Evolutionary conservation across 2,113 vertebrate species (phyloP), one percentile per base, ranked within the genome.

Genomic region (Corythornis cristatus): DNA sequence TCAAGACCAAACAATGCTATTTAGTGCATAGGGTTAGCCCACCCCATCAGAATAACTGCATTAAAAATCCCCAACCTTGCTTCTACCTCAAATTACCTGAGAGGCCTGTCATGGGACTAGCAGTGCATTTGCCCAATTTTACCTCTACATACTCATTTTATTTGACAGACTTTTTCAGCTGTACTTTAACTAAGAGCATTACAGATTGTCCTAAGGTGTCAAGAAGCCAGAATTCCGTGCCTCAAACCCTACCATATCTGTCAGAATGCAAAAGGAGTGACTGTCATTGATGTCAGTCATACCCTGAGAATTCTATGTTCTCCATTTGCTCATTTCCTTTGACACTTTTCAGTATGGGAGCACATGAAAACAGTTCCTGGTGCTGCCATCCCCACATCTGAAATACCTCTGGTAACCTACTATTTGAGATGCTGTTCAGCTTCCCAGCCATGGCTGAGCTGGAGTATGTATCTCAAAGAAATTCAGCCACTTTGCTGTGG

Each of bases 201-300:
- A 65, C 42, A 64, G 79, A 65, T 67, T 65, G 20, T 61, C 66
- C 60, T 84, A 60, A 61, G 1, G 5, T 64, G 71, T 75, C 65
- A 54, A 66, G 42, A 61, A 53, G 26, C 9, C 65, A 19, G 4
- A 86, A 94, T 78, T 94, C 72, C 88, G 72, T 53, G 78, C 73
- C 83, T 80, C 81, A 82, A 74, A 80, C 70, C 58, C 86, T 60
- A 83, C 86, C 60, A 15, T 71, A 86, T 42, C 78, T 91, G 66
- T 91, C 75, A 90, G 94, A 94, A 93, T 50, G 73, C 61, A 50
- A 61, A 85, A 84, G 60, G 4, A 76, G 77, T 65, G 66, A 93
- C 86, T 33, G 89, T 22, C 78, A 68, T n/a, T 57, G 77, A 94
- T 35, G 23, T n/a, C n/a, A 45, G 66, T 53, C 92, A 91, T 86